These are phyloP conservation scores for Heliconius cydno DNA, from an alignment of 2,888 invertebrate genomes.

Conservation along the genomic window DNA sequence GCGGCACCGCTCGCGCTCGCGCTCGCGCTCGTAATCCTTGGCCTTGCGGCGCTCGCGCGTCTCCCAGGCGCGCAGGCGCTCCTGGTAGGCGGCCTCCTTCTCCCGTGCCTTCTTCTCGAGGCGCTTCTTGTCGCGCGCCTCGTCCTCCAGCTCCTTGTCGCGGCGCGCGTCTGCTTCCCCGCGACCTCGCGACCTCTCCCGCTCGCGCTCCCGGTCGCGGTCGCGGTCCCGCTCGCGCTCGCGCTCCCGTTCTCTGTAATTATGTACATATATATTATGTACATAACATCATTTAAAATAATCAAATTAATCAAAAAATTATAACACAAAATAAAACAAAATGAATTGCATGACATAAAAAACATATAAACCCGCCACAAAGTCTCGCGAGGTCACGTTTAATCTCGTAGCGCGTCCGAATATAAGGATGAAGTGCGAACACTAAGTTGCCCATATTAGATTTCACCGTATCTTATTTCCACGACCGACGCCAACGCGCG, in stretches of 20 bases:
- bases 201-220: constrained; percentile 72
- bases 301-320: too few relatives aligned
- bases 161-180: constrained; percentile 86
- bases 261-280: too few relatives aligned
- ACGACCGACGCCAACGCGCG: not conserved
- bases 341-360: not conserved
- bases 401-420: constrained; percentile 70
- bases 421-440: constrained; percentile 65
- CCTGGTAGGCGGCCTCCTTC: constrained; percentile 98
- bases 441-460: too few relatives aligned
- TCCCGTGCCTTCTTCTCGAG: constrained; percentile 95
- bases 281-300: too few relatives aligned
- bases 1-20: constrained; percentile 88
- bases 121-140: constrained; percentile 94
- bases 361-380: not conserved
- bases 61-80: constrained; percentile 91
- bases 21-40: constrained; percentile 95
- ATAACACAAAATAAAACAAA: too few relatives aligned
- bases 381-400: constrained; percentile 30
- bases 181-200: constrained; percentile 78
- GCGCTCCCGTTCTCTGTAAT: constrained; percentile 56
- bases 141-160: constrained; percentile 95
- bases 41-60: constrained; percentile 93
- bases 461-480: too few relatives aligned
- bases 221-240: constrained; percentile 69